Evolutionary conservation across 1,140 invertebrate species (phyloP).

Genomic region (Drosophila pallidifrons): DNA sequence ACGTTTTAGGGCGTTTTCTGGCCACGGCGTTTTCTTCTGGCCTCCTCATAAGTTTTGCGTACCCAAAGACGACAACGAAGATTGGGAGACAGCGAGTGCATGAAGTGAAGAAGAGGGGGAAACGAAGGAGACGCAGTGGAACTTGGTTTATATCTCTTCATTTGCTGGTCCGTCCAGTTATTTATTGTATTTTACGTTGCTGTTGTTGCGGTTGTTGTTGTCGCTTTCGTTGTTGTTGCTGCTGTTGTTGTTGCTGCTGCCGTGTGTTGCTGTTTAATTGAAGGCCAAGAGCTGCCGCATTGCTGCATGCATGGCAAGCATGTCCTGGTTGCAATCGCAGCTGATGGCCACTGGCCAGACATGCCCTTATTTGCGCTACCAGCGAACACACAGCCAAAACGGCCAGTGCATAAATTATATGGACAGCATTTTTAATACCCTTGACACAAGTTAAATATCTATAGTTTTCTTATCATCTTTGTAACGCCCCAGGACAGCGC

Average conservation of each 20-base stretch:
- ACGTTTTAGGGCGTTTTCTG: constrained; percentile 82
- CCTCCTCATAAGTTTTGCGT: constrained; percentile 69
- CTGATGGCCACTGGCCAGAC: constrained; percentile 80
- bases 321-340: constrained; percentile 74
- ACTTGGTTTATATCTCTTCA: constrained; percentile 82
- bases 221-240: constrained; percentile 42
- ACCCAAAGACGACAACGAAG: constrained; percentile 36
- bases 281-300: constrained; percentile 80
- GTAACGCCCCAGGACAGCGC: constrained; percentile 25
- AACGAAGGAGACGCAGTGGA: constrained; percentile 22
- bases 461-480: constrained; percentile 34
- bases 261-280: constrained; percentile 74
- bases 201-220: constrained; percentile 29
- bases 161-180: constrained; percentile 74
- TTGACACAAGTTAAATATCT: constrained; percentile 49
- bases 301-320: constrained; percentile 81
- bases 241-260: constrained; percentile 12
- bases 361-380: constrained; percentile 78
- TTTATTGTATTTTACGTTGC: constrained; percentile 76
- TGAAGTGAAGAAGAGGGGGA: not conserved
- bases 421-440: constrained; percentile 60
- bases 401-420: constrained; percentile 73
- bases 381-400: constrained; percentile 55
- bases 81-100: not conserved
- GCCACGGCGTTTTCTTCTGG: constrained; percentile 70